These are phyloP conservation scores for Sebastes itinus DNA, from an alignment of 2,797 vertebrate species.

Conservation along the genomic window DNA sequence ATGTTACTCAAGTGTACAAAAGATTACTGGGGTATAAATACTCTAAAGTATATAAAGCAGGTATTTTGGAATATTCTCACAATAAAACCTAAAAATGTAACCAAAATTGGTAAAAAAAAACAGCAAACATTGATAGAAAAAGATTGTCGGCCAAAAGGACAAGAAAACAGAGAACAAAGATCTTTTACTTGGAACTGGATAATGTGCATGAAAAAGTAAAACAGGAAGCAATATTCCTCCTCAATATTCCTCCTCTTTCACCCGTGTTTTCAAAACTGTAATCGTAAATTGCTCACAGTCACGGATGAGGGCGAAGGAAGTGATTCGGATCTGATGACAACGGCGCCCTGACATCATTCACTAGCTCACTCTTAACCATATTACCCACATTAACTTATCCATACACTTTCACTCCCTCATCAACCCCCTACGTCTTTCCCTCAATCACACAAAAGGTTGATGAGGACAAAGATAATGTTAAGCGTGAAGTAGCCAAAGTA, in stretches of 20 bases:
- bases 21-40: background rate
- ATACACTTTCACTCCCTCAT: conserved; percentile 17
- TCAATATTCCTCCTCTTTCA: background rate
- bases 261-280: background rate
- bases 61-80: no score
- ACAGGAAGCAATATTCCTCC: background rate
- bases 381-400: conserved; percentile 5
- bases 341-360: background rate
- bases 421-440: background rate
- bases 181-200: background rate
- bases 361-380: background rate
- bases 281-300: background rate
- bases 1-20: background rate
- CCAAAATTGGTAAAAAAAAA: background rate
- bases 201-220: background rate
- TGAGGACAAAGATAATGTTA: conserved; percentile 25
- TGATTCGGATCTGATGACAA: conserved; percentile 3
- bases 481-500: background rate
- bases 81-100: background rate
- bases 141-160: background rate
- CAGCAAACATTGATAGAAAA: background rate
- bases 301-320: background rate
- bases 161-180: background rate
- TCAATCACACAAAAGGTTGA: conserved; percentile 31
- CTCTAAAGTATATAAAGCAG: background rate